These are phyloP conservation scores for Microctonus brassicae DNA, from an alignment of 2,888 invertebrate species.

Conservation along the genomic window DNA sequence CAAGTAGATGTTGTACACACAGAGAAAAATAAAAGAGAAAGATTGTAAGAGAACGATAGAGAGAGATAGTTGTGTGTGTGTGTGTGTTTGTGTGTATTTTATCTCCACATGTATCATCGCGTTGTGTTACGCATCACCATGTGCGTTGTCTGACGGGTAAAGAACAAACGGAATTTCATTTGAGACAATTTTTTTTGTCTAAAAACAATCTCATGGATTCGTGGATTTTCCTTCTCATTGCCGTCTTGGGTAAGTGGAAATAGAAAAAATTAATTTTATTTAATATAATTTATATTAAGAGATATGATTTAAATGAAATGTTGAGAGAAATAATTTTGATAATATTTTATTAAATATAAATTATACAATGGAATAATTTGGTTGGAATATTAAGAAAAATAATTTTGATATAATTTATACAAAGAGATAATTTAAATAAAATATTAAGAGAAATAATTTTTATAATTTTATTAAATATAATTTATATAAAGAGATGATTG, in stretches of 20 bases:
- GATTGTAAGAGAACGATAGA: neutral
- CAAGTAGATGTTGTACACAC: neutral
- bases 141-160: slow-evolving; percentile 37
- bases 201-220: slow-evolving; percentile 41
- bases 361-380: too few relatives aligned
- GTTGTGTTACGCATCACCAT: slow-evolving; percentile 32
- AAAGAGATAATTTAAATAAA: too few relatives aligned
- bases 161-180: slow-evolving; percentile 13
- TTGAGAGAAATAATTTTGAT: neutral
- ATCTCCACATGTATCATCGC: slow-evolving; percentile 26
- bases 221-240: slow-evolving; percentile 41
- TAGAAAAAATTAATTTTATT: neutral
- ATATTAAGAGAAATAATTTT: too few relatives aligned
- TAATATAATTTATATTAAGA: neutral
- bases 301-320: neutral
- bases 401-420: too few relatives aligned
- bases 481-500: too few relatives aligned
- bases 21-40: too few relatives aligned
- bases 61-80: too few relatives aligned
- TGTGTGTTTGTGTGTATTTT: too few relatives aligned
- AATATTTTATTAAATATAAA: too few relatives aligned
- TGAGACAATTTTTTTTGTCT: slow-evolving; percentile 15
- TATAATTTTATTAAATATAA: too few relatives aligned
- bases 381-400: too few relatives aligned
- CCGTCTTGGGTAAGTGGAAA: slow-evolving; percentile 42